Conservation (phyloP, 2,113 vertebrate genomes). For the Amphiprion ocellaris region DNA sequence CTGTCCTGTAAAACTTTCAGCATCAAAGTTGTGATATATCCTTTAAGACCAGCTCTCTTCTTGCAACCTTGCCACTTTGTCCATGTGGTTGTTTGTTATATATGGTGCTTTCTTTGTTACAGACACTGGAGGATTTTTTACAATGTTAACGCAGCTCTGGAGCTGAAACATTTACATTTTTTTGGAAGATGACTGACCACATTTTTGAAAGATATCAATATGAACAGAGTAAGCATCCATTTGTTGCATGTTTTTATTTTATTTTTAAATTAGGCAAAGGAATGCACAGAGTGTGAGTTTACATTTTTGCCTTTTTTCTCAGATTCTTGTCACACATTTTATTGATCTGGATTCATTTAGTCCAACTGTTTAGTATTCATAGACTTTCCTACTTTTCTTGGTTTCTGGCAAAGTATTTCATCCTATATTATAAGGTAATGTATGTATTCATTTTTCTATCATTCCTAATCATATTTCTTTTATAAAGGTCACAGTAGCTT, state of each 20-base stretch:
- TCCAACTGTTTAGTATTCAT: neutral
- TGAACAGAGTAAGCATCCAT: conserved; percentile 7
- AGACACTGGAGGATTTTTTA: conserved; percentile 27
- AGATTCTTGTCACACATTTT: conserved; percentile 22
- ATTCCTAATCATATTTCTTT: conserved; percentile 9
- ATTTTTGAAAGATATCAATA: conserved; percentile 10
- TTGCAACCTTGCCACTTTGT: conserved; percentile 56
- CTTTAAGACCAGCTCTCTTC: conserved; percentile 52
- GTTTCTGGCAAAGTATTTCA: conserved; percentile 29
- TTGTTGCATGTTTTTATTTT: conserved; percentile 4
- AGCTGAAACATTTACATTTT: conserved; percentile 25
- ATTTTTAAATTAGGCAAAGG: conserved; percentile 14
- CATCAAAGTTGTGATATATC: conserved; percentile 46
- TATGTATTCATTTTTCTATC: conserved; percentile 53
- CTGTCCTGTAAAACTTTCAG: conserved; percentile 37
- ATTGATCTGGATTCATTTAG: conserved; percentile 3
- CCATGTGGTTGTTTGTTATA: conserved; percentile 20
- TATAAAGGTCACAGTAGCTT: neutral
- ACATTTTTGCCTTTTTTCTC: conserved; percentile 31
- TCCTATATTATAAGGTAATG: conserved; percentile 15
- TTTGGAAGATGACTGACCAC: neutral
- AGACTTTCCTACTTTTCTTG: conserved; percentile 1
- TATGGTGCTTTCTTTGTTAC: conserved; percentile 59
- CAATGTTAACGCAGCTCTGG: neutral
- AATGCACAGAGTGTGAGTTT: conserved; percentile 43